These are phyloP conservation scores for Intellagama lesueurii DNA, from an alignment of 2,797 vertebrate species.

Conservation along the genomic window DNA sequence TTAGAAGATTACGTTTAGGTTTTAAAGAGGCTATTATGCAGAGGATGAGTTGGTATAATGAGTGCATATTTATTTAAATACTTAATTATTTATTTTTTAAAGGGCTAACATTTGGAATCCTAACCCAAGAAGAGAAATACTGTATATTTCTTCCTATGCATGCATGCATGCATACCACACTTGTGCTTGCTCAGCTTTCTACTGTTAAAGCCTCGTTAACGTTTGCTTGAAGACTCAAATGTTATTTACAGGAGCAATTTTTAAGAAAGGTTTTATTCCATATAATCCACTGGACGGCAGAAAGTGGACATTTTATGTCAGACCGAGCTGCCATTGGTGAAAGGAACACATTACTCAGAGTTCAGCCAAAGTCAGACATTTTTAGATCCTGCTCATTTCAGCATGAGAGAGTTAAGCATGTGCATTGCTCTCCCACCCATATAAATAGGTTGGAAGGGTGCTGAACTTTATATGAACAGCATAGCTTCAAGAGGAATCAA, in stretches of 20 bases:
- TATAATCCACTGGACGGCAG: not conserved
- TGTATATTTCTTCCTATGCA: not conserved
- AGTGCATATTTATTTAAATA: slow-evolving; percentile 61
- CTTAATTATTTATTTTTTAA: slow-evolving; percentile 47
- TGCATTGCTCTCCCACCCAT: not conserved
- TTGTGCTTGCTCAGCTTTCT: slow-evolving; percentile 6
- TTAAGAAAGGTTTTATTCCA: not conserved
- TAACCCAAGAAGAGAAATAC: slow-evolving; percentile 37
- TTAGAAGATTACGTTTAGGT: slow-evolving; percentile 56
- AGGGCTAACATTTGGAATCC: slow-evolving; percentile 47
- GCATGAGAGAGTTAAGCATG: not conserved
- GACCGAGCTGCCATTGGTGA: not conserved
- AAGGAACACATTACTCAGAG: not conserved
- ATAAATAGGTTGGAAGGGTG: not conserved
- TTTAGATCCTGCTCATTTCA: not conserved
- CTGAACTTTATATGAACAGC: not conserved
- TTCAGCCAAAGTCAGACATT: not conserved
- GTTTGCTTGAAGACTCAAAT: not conserved
- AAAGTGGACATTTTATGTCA: not conserved
- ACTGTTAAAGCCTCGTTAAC: not conserved
- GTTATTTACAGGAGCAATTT: not conserved
- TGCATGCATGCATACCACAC: not conserved
- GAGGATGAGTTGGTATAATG: slow-evolving; percentile 55
- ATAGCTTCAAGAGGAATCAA: not conserved
- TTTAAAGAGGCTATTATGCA: slow-evolving; percentile 59